phyloP scores from a whole-genome alignment of 2,113 vertebrate genomes.

The Puntigrus tetrazona region DNA sequence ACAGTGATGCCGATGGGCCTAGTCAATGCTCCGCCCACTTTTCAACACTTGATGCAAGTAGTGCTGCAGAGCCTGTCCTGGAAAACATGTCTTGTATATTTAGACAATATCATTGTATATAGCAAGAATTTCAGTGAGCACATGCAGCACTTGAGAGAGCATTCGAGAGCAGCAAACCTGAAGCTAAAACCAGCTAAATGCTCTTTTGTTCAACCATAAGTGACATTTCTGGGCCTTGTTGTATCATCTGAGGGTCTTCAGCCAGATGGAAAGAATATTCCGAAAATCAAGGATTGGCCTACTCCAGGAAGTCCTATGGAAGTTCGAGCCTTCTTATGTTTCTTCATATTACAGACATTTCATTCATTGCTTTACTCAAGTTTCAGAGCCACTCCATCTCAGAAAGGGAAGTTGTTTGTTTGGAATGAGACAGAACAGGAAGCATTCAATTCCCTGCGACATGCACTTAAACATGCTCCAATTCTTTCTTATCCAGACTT shows the following conservation, averaged over 20 bases:
- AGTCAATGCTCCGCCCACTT: constrained; percentile 41
- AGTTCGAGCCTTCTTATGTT: not conserved
- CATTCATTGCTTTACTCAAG: constrained; percentile 22
- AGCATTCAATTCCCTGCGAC: constrained; percentile 16
- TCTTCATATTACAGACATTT: constrained; percentile 4
- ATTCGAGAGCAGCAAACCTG: constrained; percentile 25
- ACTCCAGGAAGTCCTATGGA: not conserved
- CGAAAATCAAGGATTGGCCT: constrained; percentile 21
- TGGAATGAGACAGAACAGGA: constrained; percentile 31
- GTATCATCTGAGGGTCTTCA: not conserved
- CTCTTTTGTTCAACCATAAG: not conserved
- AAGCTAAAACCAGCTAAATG: constrained; percentile 45
- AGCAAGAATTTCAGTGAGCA: constrained; percentile 39
- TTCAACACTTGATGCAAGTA: no score
- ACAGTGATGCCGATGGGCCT: constrained; percentile 45
- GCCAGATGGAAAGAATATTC: not conserved
- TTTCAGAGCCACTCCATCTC: not conserved
- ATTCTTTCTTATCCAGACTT: constrained; percentile 42
- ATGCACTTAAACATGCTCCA: constrained; percentile 20
- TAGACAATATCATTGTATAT: constrained; percentile 36
- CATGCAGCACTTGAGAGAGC: constrained; percentile 38
- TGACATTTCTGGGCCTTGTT: not conserved
- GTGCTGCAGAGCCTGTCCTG: no score
- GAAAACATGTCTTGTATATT: no score
- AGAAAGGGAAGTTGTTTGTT: not conserved